These are phyloP conservation scores for Rotaria socialis DNA, from an alignment of 2,888 invertebrate genomes.

Conservation along the genomic window DNA sequence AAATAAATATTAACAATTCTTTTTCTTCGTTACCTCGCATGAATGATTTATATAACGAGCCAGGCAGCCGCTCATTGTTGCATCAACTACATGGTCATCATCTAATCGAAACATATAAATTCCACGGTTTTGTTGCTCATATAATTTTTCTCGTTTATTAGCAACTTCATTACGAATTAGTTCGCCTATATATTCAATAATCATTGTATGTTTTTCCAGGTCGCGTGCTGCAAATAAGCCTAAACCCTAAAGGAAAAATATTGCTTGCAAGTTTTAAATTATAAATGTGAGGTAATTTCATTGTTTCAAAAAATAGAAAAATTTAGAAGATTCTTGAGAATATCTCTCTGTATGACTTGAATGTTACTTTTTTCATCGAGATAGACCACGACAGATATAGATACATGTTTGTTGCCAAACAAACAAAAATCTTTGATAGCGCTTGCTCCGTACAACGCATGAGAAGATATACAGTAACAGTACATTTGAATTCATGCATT, in stretches of 20 bases:
- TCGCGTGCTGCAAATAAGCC: constrained; percentile 94
- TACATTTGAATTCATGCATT: too few relatives aligned
- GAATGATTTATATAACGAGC: constrained; percentile 96
- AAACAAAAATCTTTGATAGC: too few relatives aligned
- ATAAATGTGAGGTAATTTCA: too few relatives aligned
- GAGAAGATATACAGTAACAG: too few relatives aligned
- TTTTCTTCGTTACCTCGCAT: constrained; percentile 70
- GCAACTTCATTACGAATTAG: constrained; percentile 88
- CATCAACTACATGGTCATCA: constrained; percentile 93
- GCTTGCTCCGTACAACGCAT: too few relatives aligned
- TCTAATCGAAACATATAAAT: constrained; percentile 75
- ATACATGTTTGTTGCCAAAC: too few relatives aligned
- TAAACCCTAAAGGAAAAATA: constrained; percentile 73
- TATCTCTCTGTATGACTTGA: too few relatives aligned
- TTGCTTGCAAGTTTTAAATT: too few relatives aligned
- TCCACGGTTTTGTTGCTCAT: constrained; percentile 71
- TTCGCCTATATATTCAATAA: constrained; percentile 98
- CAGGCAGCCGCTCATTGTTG: constrained; percentile 88
- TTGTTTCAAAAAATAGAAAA: too few relatives aligned
- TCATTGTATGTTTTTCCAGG: constrained; percentile 96
- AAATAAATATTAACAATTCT: constrained; percentile 54
- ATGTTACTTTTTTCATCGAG: too few relatives aligned
- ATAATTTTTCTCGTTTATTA: constrained; percentile 88
- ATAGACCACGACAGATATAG: too few relatives aligned
- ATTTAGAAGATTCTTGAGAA: too few relatives aligned